Percentiles rank a stretch among this genome's conserved stretches.
Conservation (phyloP, 2,113 vertebrate species). For the Bucco capensis region DNA sequence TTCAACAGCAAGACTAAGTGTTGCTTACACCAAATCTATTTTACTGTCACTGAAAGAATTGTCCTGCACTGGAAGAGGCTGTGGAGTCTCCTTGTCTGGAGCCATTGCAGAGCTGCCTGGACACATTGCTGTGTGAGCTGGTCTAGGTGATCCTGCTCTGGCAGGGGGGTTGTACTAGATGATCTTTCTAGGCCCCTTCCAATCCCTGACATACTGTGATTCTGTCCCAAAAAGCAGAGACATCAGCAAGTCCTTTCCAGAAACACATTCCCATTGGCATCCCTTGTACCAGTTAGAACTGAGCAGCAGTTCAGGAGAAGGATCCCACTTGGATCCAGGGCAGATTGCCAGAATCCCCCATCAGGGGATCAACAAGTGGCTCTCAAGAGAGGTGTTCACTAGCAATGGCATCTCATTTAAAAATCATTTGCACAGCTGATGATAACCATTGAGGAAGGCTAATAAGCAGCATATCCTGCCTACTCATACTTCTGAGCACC, state of each 20-base stretch:
- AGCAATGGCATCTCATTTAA: not conserved
- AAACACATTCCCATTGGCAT: not conserved
- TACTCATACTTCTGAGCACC: not conserved
- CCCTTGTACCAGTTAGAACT: not conserved
- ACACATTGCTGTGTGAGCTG: too few relatives aligned
- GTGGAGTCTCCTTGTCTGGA: too few relatives aligned
- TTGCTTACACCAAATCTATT: not conserved
- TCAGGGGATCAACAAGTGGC: not conserved
- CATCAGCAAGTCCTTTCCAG: not conserved
- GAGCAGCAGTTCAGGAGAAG: not conserved
- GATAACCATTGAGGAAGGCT: not conserved
- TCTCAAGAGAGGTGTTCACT: not conserved
- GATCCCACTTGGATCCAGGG: rapidly evolving
- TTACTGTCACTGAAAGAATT: not conserved
- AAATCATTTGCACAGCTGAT: not conserved
- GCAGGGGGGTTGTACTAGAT: too few relatives aligned
- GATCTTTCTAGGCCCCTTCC: too few relatives aligned
- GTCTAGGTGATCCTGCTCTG: too few relatives aligned
- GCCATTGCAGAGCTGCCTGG: too few relatives aligned
- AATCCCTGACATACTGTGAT: too few relatives aligned
- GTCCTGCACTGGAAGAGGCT: too few relatives aligned
- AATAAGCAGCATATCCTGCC: not conserved
- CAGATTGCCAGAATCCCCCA: not conserved
- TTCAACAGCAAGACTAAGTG: not conserved
- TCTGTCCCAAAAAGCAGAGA: not conserved